phyloP scores from a whole-genome alignment of 2,888 invertebrate genomes.

The Caenorhabditis sp. region DNA sequence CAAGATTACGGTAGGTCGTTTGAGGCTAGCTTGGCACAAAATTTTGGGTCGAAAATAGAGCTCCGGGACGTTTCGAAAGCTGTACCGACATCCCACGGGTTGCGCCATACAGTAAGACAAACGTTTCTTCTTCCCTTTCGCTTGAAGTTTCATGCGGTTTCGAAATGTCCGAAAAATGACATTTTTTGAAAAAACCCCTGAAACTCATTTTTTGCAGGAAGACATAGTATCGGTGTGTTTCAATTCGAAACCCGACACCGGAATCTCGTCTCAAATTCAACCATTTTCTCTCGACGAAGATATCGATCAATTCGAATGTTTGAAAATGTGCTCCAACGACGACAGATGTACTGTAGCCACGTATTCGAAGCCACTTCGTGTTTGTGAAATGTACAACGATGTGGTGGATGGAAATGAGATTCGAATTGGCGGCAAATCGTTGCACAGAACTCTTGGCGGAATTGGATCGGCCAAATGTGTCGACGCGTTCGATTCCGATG shows the following conservation, averaged over 20 bases:
- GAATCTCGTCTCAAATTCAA: conserved; percentile 3
- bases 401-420: background rate
- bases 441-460: background rate
- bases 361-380: conserved; percentile 3
- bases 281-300: conserved; percentile 25
- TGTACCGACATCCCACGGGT: no score
- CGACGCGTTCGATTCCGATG: background rate
- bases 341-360: conserved; percentile 8
- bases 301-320: conserved; percentile 22
- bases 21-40: no score
- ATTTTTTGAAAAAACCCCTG: no score
- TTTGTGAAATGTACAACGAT: background rate
- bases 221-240: conserved; percentile 33
- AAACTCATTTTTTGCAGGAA: conserved; percentile 25
- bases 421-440: background rate
- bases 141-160: no score
- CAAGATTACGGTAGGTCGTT: no score
- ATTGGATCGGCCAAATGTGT: background rate
- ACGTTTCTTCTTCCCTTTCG: no score
- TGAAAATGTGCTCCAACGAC: conserved; percentile 23
- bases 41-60: no score
- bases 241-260: conserved; percentile 18
- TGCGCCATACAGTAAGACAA: no score
- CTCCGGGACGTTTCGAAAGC: no score
- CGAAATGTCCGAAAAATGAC: no score